Evolutionary conservation across 1,140 invertebrate genomes (phyloP), one percentile per base, ranked within the genome.

Genomic region (Tetragnatha versicolor): DNA sequence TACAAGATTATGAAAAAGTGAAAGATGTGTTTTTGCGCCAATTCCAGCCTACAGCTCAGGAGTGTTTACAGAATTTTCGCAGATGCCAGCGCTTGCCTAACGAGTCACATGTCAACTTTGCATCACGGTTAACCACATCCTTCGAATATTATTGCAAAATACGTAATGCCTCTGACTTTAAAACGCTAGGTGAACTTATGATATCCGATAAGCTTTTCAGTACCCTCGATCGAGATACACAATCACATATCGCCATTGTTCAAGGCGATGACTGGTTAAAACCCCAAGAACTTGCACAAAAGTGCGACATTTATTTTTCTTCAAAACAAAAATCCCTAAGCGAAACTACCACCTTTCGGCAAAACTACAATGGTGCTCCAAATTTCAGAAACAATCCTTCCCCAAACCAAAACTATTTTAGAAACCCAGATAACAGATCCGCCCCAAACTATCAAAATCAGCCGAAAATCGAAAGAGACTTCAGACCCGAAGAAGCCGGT

Each of bases 91-190:
- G 1, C 9, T 51, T 20, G 1, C 25, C 49, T n/a, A 58, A 58
- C 12, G 33, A 39, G 39, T 17, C 33, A n/a, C 58, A 61, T 61
- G 29, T 61, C 7, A 31, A 61, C n/a, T 61, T 61, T 35, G 58
- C 58, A 4, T 61, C 58, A 22, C 33, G 33, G 1, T 37, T 61
- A 37, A 61, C 31, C 1, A 17, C 33, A 17, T 37, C 4, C 20
- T 61, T 17, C 4, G 58, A 61, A 2, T 37, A 61, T 37, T 61
- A 61, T 61, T 61, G 17, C 17, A 61, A 61, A 37, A 37, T 37
- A 22, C 35, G 31, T 37, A 20, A 1, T 1, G 33, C 39, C 5
- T 20, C 31, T 3, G 58, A 37, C 22, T 37, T 61, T 29, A 20
- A 61, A 35, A 35, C 58, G 4, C 22, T 39, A 61, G 39, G 39